These are phyloP conservation scores for Cotesia typhae DNA, from an alignment of 1,140 invertebrate genomes.

Conservation along the genomic window DNA sequence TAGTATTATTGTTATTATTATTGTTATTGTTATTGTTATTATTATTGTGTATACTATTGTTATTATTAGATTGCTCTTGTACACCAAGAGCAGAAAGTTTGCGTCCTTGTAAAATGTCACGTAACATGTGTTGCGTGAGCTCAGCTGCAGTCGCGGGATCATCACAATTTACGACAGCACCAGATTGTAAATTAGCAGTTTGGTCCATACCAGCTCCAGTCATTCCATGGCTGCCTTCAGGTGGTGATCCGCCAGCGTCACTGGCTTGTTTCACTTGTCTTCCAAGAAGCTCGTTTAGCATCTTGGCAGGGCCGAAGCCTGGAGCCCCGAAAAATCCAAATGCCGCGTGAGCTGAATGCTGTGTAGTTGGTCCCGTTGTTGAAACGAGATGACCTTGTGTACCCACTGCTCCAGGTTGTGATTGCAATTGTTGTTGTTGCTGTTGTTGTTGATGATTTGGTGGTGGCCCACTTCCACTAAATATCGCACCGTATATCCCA, in stretches of 20 bases:
- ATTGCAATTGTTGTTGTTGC: slow-evolving; percentile 66
- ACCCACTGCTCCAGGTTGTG: slow-evolving; percentile 65
- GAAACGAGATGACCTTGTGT: slow-evolving; percentile 57
- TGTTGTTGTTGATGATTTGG: slow-evolving; percentile 44
- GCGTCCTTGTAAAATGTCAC: slow-evolving; percentile 82
- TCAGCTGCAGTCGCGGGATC: slow-evolving; percentile 69
- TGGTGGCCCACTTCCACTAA: slow-evolving; percentile 65
- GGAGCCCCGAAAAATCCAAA: slow-evolving; percentile 77
- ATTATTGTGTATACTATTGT: slow-evolving; percentile 67
- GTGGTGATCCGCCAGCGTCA: slow-evolving; percentile 71
- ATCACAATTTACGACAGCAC: slow-evolving; percentile 63
- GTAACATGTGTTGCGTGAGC: slow-evolving; percentile 81
- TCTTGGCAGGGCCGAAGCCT: slow-evolving; percentile 82
- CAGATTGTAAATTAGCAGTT: slow-evolving; percentile 62
- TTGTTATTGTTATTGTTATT: slow-evolving; percentile 62
- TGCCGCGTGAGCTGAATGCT: slow-evolving; percentile 64
- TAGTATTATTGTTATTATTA: slow-evolving; percentile 57
- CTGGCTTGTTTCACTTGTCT: slow-evolving; percentile 77
- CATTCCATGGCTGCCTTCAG: slow-evolving; percentile 62
- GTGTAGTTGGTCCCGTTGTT: slow-evolving; percentile 60
- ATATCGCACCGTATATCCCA: slow-evolving; percentile 83
- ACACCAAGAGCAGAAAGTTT: slow-evolving; percentile 70
- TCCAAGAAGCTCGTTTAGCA: slow-evolving; percentile 84
- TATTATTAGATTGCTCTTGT: slow-evolving; percentile 64
- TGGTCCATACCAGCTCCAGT: slow-evolving; percentile 62